Evolutionary conservation across 2,888 invertebrate genomes (phyloP).

Genomic region (Eilema depressum): DNA sequence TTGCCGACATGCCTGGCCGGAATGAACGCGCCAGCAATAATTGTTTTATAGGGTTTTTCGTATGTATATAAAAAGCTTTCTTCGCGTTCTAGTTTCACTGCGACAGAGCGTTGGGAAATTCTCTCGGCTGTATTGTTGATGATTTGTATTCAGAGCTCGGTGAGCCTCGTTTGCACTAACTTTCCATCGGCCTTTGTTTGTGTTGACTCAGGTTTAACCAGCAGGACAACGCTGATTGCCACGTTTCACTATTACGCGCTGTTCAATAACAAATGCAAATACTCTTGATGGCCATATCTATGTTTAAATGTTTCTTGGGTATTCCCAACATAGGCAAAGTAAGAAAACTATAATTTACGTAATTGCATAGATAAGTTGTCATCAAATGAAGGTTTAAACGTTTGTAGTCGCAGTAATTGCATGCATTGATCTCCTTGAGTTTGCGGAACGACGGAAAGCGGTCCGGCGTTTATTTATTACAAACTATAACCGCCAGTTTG

Average conservation of each 20-base stretch:
- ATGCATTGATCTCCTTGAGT: slow-evolving; percentile 82
- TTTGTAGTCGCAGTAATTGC: slow-evolving; percentile 64
- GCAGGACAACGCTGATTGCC: slow-evolving; percentile 65
- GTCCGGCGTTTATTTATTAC: slow-evolving; percentile 68
- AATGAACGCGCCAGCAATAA: slow-evolving; percentile 47
- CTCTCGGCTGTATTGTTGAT: slow-evolving; percentile 74
- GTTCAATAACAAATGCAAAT: slow-evolving; percentile 3
- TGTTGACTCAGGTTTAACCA: slow-evolving; percentile 55
- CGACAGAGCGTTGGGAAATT: slow-evolving; percentile 76
- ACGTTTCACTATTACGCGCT: slow-evolving; percentile 53
- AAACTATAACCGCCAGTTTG: slow-evolving; percentile 58
- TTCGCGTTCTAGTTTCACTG: slow-evolving; percentile 71
- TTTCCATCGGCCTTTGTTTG: slow-evolving; percentile 82
- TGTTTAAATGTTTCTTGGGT: slow-evolving; percentile 14
- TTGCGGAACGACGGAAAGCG: slow-evolving; percentile 77
- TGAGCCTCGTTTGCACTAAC: slow-evolving; percentile 64
- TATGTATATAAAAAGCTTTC: slow-evolving; percentile 68
- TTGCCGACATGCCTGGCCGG: slow-evolving; percentile 46
- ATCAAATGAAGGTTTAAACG: slow-evolving; percentile 59
- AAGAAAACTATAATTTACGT: slow-evolving; percentile 61
- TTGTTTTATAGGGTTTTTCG: slow-evolving; percentile 42
- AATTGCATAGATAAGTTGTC: slow-evolving; percentile 63
- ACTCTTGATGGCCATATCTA: slow-evolving; percentile 26
- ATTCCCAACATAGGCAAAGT: slow-evolving; percentile 29
- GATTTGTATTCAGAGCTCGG: slow-evolving; percentile 79